These are phyloP conservation scores for Porites lutea DNA, from an alignment of 64 coral and sea anemone genomes.

Conservation along the genomic window DNA sequence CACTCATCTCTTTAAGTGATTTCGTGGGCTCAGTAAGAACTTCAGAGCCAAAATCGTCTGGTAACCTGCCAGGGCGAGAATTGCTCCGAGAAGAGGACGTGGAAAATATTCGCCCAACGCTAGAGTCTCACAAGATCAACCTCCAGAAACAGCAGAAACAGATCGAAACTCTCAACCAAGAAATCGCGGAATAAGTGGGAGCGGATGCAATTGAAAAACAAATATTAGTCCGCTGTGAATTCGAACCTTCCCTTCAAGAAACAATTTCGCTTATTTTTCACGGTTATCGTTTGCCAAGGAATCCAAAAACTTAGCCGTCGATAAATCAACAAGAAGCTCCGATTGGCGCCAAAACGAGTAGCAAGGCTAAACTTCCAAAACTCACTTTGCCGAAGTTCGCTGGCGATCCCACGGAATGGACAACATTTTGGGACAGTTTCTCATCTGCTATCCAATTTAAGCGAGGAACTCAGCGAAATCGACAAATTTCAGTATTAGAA, in stretches of 20 bases:
- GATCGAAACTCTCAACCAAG: background rate
- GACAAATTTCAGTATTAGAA: constrained; percentile 69
- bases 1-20: constrained; percentile 22
- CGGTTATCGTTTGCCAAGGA: background rate
- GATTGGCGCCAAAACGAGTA: no score
- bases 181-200: background rate
- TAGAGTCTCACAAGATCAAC: background rate
- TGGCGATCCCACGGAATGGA: background rate
- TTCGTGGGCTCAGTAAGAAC: background rate
- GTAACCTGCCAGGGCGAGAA: no score
- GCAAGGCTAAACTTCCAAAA: constrained; percentile 48
- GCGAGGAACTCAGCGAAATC: constrained; percentile 19
- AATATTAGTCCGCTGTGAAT: constrained; percentile 32
- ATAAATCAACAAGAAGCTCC: no score
- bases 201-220: constrained; percentile 25
- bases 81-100: background rate
- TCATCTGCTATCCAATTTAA: background rate
- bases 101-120: background rate
- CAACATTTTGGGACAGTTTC: no score
- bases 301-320: no score
- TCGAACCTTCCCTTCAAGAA: constrained; percentile 15
- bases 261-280: background rate
- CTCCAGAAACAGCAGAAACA: background rate
- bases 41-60: background rate
- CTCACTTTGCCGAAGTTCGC: constrained; percentile 46